phyloP scores from a whole-genome alignment of 1,140 invertebrate genomes.

The Patella vulgata region DNA sequence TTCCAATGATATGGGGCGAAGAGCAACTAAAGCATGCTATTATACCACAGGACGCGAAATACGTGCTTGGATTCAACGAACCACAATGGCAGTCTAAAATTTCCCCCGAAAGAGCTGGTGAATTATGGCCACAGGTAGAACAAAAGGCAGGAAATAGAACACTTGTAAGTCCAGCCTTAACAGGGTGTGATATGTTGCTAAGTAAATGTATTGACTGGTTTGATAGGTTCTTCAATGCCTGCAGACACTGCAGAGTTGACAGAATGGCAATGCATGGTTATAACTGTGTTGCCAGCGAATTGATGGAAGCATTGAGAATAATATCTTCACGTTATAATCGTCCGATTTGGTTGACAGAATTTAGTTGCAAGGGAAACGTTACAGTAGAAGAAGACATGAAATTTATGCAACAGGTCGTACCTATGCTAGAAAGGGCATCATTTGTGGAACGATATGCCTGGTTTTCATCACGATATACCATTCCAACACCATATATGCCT shows the following conservation, averaged over 20 bases:
- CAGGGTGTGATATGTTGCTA: not conserved
- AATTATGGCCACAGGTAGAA: slow-evolving; percentile 1
- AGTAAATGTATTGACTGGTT: not conserved
- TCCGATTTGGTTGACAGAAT: no score
- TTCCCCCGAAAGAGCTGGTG: not conserved
- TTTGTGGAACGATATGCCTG: no score
- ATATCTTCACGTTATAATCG: no score
- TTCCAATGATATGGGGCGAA: not conserved
- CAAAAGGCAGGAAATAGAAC: not conserved
- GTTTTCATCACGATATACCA: no score
- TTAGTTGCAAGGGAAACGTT: no score
- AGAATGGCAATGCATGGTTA: not conserved
- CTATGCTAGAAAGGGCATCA: no score
- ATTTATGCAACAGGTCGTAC: no score
- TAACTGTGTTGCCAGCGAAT: not conserved
- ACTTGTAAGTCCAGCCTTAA: not conserved
- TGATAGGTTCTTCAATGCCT: not conserved
- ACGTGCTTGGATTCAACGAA: slow-evolving; percentile 1
- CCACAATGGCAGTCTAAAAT: slow-evolving; percentile 1
- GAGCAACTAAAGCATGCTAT: not conserved
- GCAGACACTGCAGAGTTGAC: not conserved
- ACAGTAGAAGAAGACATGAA: no score
- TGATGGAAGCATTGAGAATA: not conserved
- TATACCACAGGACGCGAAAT: not conserved
- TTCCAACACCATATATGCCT: no score